Percentiles rank a stretch among this genome's conserved stretches.
Conservation (phyloP, 2,797 vertebrate species). For the Onychomys leucogaster region DNA sequence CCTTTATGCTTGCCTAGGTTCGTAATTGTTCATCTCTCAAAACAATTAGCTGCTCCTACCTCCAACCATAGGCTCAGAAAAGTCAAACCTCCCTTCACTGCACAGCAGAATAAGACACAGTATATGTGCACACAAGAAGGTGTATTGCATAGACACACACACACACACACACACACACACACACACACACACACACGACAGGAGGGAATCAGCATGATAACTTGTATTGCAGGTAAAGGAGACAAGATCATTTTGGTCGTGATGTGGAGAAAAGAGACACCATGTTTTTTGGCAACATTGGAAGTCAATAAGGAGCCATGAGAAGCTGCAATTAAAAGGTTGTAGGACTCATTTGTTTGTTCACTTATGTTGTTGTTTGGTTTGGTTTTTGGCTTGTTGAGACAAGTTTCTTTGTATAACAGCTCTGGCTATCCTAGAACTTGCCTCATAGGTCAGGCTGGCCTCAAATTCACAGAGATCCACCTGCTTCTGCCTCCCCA, state of each 20-base stretch:
- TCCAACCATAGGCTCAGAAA: conserved; percentile 7
- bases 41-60: conserved; percentile 57
- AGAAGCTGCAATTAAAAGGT: not conserved
- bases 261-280: not conserved
- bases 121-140: not conserved
- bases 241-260: not conserved
- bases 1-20: not conserved
- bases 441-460: not conserved
- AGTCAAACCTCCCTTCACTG: conserved; percentile 56
- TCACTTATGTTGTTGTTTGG: not conserved
- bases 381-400: not conserved
- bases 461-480: not conserved
- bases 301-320: not conserved
- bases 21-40: conserved; percentile 10
- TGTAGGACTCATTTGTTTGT: not conserved
- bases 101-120: conserved; percentile 3
- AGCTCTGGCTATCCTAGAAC: not conserved
- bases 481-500: not conserved
- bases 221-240: not conserved
- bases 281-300: not conserved
- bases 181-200: not conserved
- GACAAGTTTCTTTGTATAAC: not conserved
- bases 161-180: not conserved
- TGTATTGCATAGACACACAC: not conserved
- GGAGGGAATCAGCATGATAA: not conserved